Percentiles rank a stretch among this genome's conserved stretches.
Conservation (phyloP, 2,113 vertebrate species). For the Grus americana region DNA sequence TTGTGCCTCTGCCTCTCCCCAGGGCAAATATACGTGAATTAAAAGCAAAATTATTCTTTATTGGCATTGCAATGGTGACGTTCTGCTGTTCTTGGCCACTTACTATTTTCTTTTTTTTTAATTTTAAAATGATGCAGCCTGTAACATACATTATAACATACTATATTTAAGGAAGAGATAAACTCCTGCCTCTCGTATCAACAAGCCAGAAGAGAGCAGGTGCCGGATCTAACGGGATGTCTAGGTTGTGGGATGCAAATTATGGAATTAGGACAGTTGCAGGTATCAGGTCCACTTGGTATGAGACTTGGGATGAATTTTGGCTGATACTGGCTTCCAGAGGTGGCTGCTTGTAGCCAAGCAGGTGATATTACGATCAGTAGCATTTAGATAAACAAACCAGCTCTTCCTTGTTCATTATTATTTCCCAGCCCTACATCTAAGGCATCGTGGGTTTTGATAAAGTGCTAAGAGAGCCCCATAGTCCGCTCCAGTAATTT, state of each 20-base stretch:
- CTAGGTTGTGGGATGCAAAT: not conserved
- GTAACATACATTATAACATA: not conserved
- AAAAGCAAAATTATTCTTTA: not conserved
- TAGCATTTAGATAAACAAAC: not conserved
- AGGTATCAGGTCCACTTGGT: not conserved
- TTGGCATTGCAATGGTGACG: accelerated
- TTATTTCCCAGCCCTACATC: not conserved
- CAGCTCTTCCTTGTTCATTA: not conserved
- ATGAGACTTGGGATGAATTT: not conserved
- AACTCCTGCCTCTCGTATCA: not conserved
- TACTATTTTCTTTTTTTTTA: too few relatives aligned
- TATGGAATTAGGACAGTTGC: not conserved
- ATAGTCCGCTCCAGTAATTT: not conserved
- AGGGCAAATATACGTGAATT: not conserved
- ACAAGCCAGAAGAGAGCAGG: not conserved
- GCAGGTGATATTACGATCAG: not conserved
- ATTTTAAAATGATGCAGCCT: not conserved
- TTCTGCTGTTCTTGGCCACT: not conserved
- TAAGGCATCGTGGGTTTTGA: not conserved
- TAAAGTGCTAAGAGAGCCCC: not conserved
- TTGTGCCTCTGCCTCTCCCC: not conserved
- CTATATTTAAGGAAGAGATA: not conserved
- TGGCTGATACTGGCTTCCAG: not conserved
- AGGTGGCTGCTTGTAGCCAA: not conserved
- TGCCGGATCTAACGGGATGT: not conserved